Evolutionary conservation across 2,113 vertebrate genomes (phyloP), one percentile per base, ranked within the genome.

Genomic region (Speoplatyrhinus poulsoni): DNA sequence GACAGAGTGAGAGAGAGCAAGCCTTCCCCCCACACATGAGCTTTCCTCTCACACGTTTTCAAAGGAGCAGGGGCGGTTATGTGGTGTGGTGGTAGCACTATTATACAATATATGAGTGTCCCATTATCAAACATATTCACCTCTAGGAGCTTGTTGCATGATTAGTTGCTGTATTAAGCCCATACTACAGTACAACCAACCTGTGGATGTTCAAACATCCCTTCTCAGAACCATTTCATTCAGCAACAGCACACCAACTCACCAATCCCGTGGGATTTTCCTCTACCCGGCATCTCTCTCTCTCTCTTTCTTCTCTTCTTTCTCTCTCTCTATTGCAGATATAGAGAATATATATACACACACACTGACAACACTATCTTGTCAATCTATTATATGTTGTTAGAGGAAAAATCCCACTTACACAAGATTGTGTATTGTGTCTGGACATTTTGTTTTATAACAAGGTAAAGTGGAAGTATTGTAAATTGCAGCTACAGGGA

Each of bases 371-470:
- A 33, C 47, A 64, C 49, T 16, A 19, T 17, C 9, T 12, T 85
- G 85, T 57, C 50, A 75, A 85, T 87, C 78, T 88, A 78, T 26
- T 90, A 75, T 46, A 68, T 60, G 33, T 16, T 65, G 52, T 84
- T 67, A 69, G 82, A n/a, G 63, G 69, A 65, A 65, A 10, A 32
- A 56, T 26, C 4, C 65, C 26, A 48, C 6, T 5, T 10, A 75
- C 62, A 61, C 32, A 3, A 49, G 19, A 4, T 26, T 26, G 2
- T 3, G 26, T 19, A 68, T 73, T 67, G 16, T 47, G 8, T 67
- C 33, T 59, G 46, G 17, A 26, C 4, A 49, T 68, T 46, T 3
- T 6, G 50, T 58, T 75, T 36, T 32, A 12, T 60, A 12, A 8
- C 6, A 73, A 46, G 12, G 0, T 2, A 9, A n/a, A 52, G 10